Percentiles rank a stretch among this genome's conserved stretches.
Conservation (phyloP, 2,888 invertebrate genomes). For the Neuroscelio doddi region DNA sequence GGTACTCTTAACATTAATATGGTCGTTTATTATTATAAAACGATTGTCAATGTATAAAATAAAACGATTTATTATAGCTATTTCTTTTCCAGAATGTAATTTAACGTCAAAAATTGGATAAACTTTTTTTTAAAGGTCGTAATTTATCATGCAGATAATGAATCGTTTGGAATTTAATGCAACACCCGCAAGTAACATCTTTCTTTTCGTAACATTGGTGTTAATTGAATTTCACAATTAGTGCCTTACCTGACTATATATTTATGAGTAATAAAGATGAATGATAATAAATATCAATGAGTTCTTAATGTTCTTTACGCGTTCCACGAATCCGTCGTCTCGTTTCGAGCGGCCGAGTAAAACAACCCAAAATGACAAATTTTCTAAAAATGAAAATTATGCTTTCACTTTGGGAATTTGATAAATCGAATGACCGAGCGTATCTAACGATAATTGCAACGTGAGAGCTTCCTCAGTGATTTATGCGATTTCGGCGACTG, state of each 20-base stretch:
- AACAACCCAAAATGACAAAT: conserved; percentile 41
- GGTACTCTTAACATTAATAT: no score
- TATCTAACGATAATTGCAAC: conserved; percentile 56
- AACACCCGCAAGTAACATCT: conserved; percentile 12
- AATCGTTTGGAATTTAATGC: conserved; percentile 1
- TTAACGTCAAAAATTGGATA: not conserved
- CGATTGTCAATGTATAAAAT: no score
- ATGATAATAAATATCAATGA: conserved; percentile 18
- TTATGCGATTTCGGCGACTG: conserved; percentile 49
- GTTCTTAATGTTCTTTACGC: not conserved
- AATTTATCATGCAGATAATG: conserved; percentile 10
- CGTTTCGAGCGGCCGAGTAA: not conserved
- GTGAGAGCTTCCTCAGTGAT: conserved; percentile 50
- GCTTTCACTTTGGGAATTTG: conserved; percentile 44
- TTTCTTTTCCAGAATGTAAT: no score
- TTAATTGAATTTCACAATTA: conserved; percentile 41
- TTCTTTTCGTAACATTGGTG: conserved; percentile 16
- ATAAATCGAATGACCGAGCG: conserved; percentile 51
- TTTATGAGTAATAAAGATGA: conserved; percentile 44
- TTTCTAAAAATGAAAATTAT: conserved; percentile 40
- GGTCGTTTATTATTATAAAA: no score
- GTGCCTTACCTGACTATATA: conserved; percentile 19
- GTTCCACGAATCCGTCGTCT: conserved; percentile 8
- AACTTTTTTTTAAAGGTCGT: not conserved
- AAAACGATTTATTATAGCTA: no score